Evolutionary conservation across 2,113 vertebrate genomes (phyloP), one percentile per base, ranked within the genome.

Genomic region (Pelmatolapia mariae): DNA sequence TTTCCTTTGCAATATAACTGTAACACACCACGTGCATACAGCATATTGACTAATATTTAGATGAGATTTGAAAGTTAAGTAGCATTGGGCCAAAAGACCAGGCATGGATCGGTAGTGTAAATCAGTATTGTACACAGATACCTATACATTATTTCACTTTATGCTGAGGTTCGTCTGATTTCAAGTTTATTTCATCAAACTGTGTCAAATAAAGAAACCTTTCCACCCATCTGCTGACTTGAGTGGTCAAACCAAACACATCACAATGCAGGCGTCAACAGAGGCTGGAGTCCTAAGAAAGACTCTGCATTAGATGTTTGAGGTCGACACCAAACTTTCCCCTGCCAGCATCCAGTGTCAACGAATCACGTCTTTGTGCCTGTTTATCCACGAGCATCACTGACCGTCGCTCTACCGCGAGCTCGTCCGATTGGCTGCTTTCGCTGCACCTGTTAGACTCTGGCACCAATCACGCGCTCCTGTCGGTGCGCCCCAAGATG

Each of bases 401-500:
- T 81, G 85, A 5, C 40, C 26, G 80, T 88, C 81, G 33, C 53
- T 16, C 31, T 53, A 18, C 26, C 40, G 13, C 36, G 54, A 11
- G 3, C 47, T 57, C 40, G 2, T 18, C 24, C 88, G 19, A 97
- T 98, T 98, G 97, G 98, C 53, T 19, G 8, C 24, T 18, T 3
- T 3, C 33, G 2, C 31, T 80, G 92, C 94, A 94, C 90, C 93
- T 95, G 96, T 90, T 92, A 76, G 15, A 6, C 29, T 9, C 53
- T 3, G 68, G 79, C 79, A 61, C 98, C 98, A 98, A 98, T 97
- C 95, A 93, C 93, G 68, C 12, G 26, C 53, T 11, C 5, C 15
- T 16, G 53, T 86, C 81, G 19, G 57, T 88, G 91, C 82, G 43
- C 92, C 90, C 96, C 97, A 98, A 98, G 96, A 98, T 98, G 98